Evolutionary conservation across 2,113 vertebrate species (phyloP).

Genomic region (Pithys albifrons): DNA sequence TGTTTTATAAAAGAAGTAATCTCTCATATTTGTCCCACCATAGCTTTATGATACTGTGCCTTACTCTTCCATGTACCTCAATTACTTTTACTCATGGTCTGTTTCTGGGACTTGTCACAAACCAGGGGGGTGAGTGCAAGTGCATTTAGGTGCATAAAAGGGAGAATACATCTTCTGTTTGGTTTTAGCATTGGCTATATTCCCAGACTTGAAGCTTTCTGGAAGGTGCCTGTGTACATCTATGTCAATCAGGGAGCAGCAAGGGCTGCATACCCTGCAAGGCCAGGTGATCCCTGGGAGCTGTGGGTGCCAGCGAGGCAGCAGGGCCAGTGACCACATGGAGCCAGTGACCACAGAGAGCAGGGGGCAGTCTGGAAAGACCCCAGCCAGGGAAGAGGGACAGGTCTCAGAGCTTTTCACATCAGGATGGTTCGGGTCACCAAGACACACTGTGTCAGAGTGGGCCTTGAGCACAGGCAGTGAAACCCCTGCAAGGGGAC

Average conservation of each 20-base stretch:
- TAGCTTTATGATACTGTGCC: not conserved
- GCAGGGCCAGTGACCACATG: not conserved
- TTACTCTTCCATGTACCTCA: not conserved
- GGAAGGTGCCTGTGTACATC: not conserved
- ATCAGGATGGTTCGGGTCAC: not conserved
- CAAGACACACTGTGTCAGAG: not conserved
- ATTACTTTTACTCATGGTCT: not conserved
- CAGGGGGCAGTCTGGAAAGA: not conserved
- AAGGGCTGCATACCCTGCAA: not conserved
- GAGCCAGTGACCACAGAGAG: no score
- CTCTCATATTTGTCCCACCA: not conserved
- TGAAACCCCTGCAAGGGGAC: not conserved
- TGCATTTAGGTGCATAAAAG: not conserved
- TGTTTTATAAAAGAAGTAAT: not conserved
- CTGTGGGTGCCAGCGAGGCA: rapidly evolving
- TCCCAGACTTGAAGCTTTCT: not conserved
- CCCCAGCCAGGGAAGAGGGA: not conserved
- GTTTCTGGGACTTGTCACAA: not conserved
- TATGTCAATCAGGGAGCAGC: not conserved
- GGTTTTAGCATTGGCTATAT: not conserved
- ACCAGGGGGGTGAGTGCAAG: rapidly evolving
- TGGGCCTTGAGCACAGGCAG: not conserved
- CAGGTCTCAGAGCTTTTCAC: not conserved
- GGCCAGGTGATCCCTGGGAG: not conserved
- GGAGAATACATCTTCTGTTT: not conserved